Conservation (phyloP, 2,888 invertebrate genomes). For the Neria commutata region DNA sequence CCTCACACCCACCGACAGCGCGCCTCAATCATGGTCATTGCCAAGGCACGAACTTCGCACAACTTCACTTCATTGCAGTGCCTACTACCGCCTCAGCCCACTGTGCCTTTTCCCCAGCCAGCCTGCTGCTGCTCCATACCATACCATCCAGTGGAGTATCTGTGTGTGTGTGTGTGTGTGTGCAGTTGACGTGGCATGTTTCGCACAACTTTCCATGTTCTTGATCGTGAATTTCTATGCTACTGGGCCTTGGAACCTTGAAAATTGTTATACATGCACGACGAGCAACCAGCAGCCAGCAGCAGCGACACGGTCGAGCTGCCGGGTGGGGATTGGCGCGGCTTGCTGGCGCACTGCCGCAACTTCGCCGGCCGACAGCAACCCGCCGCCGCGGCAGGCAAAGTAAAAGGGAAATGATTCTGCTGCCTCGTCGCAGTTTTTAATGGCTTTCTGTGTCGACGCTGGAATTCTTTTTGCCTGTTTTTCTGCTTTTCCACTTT, state of each 20-base stretch:
- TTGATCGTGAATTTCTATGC: conserved; percentile 61
- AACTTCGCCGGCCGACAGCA: conserved; percentile 47
- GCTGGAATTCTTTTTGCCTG: conserved; percentile 13
- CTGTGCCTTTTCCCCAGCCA: conserved; percentile 1
- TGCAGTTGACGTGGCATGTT: conserved; percentile 23
- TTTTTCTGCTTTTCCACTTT: background rate
- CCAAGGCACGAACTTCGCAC: conserved; percentile 14
- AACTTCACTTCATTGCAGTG: conserved; percentile 6
- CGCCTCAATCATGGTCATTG: conserved; percentile 18
- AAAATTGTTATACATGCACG: conserved; percentile 35
- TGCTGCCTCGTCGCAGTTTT: conserved; percentile 30
- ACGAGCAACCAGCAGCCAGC: conserved; percentile 1
- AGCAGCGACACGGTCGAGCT: conserved; percentile 6
- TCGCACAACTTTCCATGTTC: conserved; percentile 55
- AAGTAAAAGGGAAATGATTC: conserved; percentile 50
- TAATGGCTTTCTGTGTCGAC: conserved; percentile 15
- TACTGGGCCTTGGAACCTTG: conserved; percentile 58
- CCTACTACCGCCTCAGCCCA: conserved; percentile 11
- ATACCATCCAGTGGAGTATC: too few species aligned
- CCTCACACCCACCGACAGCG: background rate
- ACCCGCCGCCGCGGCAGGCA: conserved; percentile 6
- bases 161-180: too few species aligned
- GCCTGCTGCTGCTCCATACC: too few species aligned
- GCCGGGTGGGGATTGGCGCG: background rate
- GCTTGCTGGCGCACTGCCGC: conserved; percentile 41